A percentile compares a stretch with the other conserved stretches of the same genome.
Conservation (phyloP, 2,888 invertebrate species). For the Andrena minutula region DNA sequence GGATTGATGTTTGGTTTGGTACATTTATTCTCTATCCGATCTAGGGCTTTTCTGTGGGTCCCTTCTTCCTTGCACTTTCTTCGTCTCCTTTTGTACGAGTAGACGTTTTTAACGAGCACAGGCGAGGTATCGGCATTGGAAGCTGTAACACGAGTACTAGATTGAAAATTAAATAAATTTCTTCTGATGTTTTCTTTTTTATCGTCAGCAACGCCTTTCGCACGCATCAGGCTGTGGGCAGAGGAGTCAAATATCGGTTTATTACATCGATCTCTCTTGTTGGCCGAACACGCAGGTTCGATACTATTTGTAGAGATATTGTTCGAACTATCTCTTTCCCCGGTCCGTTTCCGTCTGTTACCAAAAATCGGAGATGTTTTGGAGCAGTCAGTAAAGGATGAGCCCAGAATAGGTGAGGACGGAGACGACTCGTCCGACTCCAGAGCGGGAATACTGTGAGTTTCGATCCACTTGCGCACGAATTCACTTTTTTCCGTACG, state of each 20-base stretch:
- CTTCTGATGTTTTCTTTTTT: slow-evolving; percentile 13
- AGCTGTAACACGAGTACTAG: neutral
- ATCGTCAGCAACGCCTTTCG: neutral
- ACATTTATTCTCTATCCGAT: slow-evolving; percentile 15
- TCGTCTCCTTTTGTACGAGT: neutral
- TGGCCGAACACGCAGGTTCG: neutral
- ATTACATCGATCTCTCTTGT: neutral
- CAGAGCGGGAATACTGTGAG: slow-evolving; percentile 24
- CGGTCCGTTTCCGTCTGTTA: slow-evolving; percentile 33
- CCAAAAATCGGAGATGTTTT: slow-evolving; percentile 50
- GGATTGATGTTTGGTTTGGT: neutral
- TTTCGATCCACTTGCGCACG: slow-evolving; percentile 72
- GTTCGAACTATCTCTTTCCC: neutral
- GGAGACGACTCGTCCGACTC: neutral
- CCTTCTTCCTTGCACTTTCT: neutral
- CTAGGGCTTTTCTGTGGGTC: neutral
- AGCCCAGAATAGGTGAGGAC: slow-evolving; percentile 14
- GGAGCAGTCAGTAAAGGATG: neutral
- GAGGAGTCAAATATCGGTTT: neutral
- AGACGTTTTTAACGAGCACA: neutral
- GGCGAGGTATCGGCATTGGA: slow-evolving; percentile 6
- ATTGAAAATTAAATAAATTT: neutral
- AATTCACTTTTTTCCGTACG: slow-evolving; percentile 64
- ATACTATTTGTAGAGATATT: neutral
- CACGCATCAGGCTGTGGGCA: neutral